phyloP scores from a whole-genome alignment of 2,888 invertebrate species.

The Phasia obesa region DNA sequence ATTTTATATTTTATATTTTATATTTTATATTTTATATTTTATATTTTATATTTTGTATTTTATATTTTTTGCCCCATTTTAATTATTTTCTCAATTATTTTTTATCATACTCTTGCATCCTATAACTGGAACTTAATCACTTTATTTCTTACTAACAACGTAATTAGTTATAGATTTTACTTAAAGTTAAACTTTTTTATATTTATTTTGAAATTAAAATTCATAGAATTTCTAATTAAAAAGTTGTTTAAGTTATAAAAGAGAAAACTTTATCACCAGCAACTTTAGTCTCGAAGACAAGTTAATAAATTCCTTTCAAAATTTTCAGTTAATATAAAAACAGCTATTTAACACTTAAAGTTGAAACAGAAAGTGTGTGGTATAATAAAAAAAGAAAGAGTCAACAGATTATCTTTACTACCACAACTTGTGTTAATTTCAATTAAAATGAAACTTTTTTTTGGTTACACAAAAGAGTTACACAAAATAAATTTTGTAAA shows the following conservation, averaged over 20 bases:
- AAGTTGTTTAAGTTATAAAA: neutral
- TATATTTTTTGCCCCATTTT: no score
- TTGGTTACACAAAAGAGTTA: neutral
- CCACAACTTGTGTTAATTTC: constrained; percentile 49
- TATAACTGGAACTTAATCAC: no score
- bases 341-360: constrained; percentile 11
- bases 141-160: constrained; percentile 3
- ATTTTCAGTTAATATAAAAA: neutral
- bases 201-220: constrained; percentile 24
- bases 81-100: no score
- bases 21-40: no score
- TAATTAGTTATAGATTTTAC: constrained; percentile 12
- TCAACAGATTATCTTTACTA: constrained; percentile 47
- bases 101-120: no score
- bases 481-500: neutral
- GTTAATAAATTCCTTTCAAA: constrained; percentile 4
- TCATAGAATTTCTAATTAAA: constrained; percentile 27
- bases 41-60: no score
- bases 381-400: constrained; percentile 5
- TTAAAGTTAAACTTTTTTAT: neutral
- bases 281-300: constrained; percentile 19
- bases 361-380: neutral
- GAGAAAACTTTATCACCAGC: constrained; percentile 17
- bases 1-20: no score
- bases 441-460: constrained; percentile 44